Evolutionary conservation across 1,140 invertebrate species (phyloP), one percentile per base, ranked within the genome.

Genomic region (Diachasmimorpha longicaudata): DNA sequence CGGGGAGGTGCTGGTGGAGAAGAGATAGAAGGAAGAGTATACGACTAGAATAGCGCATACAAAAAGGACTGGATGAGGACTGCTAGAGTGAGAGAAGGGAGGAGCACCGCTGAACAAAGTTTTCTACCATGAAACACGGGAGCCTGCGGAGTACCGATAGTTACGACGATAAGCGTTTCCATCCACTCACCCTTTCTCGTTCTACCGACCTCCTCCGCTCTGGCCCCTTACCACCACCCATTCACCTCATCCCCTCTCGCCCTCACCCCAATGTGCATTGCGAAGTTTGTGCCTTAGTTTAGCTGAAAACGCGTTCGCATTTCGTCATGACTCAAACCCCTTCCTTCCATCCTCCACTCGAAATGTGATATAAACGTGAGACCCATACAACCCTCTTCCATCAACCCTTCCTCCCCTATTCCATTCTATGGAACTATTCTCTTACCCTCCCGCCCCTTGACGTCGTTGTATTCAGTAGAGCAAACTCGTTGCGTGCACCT

Each of bases 131-230:
- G 75, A 76, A 76, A 71, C 52, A 71, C 37, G 44, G 75, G 58
- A 72, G 70, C 52, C 39, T 76, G 75, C 70, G 75, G 69, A 72
- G 75, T 76, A 72, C 70, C 52, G 55, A 76, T 76, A 76, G 75
- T 76, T 76, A 76, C 70, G 75, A 76, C 75, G 68, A 66, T 76
- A 76, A 76, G 70, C 75, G 58, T 63, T 66, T 52, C 70, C 46
- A 75, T 31, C 70, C 46, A 75, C 44, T 63, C 39, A 39, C 63
- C 36, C 21, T 48, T 23, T 25, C 13, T 31, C 19, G 48, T 37
- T 44, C 58, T 19, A 25, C 72, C 21, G 1, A 0, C 21, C 19
- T 23, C 23, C 23, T 63, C 19, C 42, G n/a, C n/a, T n/a, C n/a
- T n/a, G n/a, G n/a, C n/a, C n/a, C n/a, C n/a, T n/a, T n/a, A 21